Conservation (phyloP, 2,888 invertebrate genomes). For the Gerris lacustris region DNA sequence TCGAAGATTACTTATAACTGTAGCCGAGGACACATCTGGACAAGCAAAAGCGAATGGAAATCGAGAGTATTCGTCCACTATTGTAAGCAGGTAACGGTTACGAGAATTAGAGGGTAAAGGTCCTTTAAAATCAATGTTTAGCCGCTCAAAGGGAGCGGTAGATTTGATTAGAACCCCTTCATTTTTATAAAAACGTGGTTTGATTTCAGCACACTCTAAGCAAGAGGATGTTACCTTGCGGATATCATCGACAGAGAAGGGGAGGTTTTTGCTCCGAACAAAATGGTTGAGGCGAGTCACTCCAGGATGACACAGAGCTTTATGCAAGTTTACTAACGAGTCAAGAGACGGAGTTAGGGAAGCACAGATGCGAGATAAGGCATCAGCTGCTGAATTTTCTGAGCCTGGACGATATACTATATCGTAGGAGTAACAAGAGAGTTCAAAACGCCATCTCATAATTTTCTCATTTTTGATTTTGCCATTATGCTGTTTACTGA, state of each 20-base stretch:
- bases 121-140: constrained; percentile 18
- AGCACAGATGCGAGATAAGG: background rate
- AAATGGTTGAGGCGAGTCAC: constrained; percentile 7
- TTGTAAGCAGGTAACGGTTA: constrained; percentile 20
- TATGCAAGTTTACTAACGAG: background rate
- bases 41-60: constrained; percentile 25
- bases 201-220: constrained; percentile 12
- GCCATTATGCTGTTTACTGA: constrained; percentile 7
- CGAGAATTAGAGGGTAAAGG: constrained; percentile 7
- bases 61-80: constrained; percentile 27
- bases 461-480: constrained; percentile 15
- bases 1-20: constrained; percentile 23
- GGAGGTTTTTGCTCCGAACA: constrained; percentile 21
- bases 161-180: constrained; percentile 11
- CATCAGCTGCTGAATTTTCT: constrained; percentile 8
- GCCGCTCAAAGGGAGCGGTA: constrained; percentile 12
- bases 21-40: constrained; percentile 20
- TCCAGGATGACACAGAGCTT: constrained; percentile 9
- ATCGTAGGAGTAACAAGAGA: constrained; percentile 8
- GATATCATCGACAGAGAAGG: constrained; percentile 22
- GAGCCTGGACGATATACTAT: constrained; percentile 10
- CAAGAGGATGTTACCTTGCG: constrained; percentile 6
- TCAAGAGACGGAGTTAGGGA: background rate
- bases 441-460: constrained; percentile 15
- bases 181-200: constrained; percentile 7